phyloP scores from a whole-genome alignment of 2,113 vertebrate species.

The human region DNA sequence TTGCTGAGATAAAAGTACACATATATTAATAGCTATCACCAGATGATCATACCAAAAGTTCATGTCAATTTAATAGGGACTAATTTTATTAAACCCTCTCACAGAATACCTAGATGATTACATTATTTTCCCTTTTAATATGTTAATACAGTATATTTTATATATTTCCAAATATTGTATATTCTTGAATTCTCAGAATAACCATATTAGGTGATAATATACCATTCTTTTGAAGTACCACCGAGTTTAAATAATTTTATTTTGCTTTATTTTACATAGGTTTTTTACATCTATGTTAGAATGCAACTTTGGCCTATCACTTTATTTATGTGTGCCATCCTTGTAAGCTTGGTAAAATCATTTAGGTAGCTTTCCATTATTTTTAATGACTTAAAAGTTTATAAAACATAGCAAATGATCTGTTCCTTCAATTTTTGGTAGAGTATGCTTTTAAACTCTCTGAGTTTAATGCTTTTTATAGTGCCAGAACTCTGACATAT shows the following conservation, averaged over 20 bases:
- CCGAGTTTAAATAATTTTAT: background rate
- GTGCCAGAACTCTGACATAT: background rate
- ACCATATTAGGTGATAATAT: background rate
- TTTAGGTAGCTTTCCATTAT: background rate
- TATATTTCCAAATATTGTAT: background rate
- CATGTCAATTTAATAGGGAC: background rate
- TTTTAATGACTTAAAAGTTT: background rate
- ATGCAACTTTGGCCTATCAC: background rate
- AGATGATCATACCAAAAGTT: background rate
- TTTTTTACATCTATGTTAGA: background rate
- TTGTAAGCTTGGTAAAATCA: background rate
- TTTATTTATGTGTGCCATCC: background rate
- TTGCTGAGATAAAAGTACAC: background rate
- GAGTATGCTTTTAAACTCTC: background rate
- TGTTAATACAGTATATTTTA: background rate
- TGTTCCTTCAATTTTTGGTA: background rate
- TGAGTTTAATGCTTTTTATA: background rate
- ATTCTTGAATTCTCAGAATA: background rate
- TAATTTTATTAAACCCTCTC: background rate
- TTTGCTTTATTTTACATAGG: background rate
- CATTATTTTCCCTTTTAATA: background rate
- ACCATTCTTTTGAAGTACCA: background rate
- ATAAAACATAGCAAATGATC: background rate
- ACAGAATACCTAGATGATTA: background rate
- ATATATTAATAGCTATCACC: background rate